Evolutionary conservation across 2,888 invertebrate species (phyloP).

Genomic region (Athripsodes cinereus): DNA sequence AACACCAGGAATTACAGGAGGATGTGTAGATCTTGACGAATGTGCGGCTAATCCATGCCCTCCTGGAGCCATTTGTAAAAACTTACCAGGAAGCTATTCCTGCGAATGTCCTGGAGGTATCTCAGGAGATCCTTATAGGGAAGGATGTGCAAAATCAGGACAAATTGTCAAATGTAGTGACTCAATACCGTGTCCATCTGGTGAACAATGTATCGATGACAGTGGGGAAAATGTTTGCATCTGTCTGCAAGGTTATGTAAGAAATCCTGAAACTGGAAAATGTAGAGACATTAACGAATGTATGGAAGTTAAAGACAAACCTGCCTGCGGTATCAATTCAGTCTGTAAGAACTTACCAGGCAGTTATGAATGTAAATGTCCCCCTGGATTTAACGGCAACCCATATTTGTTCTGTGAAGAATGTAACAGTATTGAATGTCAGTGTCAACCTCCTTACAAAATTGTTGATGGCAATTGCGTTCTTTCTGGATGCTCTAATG

Average conservation of each 20-base stretch:
- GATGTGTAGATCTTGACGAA: constrained; percentile 86
- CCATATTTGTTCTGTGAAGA: constrained; percentile 83
- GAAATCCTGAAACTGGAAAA: constrained; percentile 64
- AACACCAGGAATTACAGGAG: constrained; percentile 54
- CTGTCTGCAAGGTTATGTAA: constrained; percentile 80
- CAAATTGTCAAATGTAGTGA: constrained; percentile 65
- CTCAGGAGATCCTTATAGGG: constrained; percentile 72
- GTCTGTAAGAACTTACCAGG: constrained; percentile 90
- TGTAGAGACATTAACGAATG: constrained; percentile 88
- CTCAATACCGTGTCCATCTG: constrained; percentile 70
- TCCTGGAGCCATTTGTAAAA: constrained; percentile 79
- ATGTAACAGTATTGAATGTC: constrained; percentile 76
- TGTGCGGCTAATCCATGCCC: constrained; percentile 79
- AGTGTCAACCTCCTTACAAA: constrained; percentile 83
- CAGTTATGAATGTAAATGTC: constrained; percentile 89
- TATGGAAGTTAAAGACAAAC: constrained; percentile 63
- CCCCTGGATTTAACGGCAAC: constrained; percentile 82
- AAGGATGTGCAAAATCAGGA: constrained; percentile 65
- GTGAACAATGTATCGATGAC: constrained; percentile 80
- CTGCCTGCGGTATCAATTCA: constrained; percentile 82
- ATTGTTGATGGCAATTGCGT: constrained; percentile 79
- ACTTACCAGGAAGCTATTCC: constrained; percentile 76
- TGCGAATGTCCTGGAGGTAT: constrained; percentile 85
- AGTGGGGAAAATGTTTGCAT: constrained; percentile 80
- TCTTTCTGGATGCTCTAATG: constrained; percentile 73